phyloP scores from a whole-genome alignment of 2,888 invertebrate species.

The Ennomos quercinarius region DNA sequence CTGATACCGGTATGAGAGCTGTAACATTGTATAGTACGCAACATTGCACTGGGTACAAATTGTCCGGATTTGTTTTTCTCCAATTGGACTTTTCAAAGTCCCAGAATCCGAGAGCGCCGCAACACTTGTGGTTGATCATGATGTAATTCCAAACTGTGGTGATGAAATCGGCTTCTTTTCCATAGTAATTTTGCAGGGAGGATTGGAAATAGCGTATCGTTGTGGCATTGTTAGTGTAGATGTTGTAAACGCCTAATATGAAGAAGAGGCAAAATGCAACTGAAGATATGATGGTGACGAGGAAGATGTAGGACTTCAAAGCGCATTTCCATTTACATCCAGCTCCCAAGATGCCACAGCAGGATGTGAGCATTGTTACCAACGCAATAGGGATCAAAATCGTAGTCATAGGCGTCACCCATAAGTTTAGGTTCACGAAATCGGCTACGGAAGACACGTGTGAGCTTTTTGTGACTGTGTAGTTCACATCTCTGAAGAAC shows the following conservation, averaged over 20 bases:
- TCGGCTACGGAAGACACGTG: constrained; percentile 60
- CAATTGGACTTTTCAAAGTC: constrained; percentile 68
- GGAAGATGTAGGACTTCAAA: constrained; percentile 70
- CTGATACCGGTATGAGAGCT: constrained; percentile 54
- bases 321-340: constrained; percentile 74
- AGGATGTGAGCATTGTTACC: constrained; percentile 67
- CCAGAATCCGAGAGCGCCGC: constrained; percentile 62
- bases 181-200: constrained; percentile 61
- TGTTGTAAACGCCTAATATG: constrained; percentile 67
- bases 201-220: constrained; percentile 54
- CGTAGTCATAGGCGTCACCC: constrained; percentile 67
- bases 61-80: constrained; percentile 55
- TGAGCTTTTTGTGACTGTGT: constrained; percentile 67
- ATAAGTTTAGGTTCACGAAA: constrained; percentile 68
- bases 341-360: constrained; percentile 74
- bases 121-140: constrained; percentile 73
- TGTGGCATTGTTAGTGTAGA: constrained; percentile 63
- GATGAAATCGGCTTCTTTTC: constrained; percentile 67
- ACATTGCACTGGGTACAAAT: constrained; percentile 68
- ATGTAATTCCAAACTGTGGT: constrained; percentile 66
- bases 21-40: constrained; percentile 63
- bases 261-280: constrained; percentile 69
- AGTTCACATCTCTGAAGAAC: constrained; percentile 74
- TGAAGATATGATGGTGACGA: constrained; percentile 58
- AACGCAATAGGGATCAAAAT: constrained; percentile 62